Conservation (phyloP, 2,888 invertebrate species). For the Melieria picta region DNA sequence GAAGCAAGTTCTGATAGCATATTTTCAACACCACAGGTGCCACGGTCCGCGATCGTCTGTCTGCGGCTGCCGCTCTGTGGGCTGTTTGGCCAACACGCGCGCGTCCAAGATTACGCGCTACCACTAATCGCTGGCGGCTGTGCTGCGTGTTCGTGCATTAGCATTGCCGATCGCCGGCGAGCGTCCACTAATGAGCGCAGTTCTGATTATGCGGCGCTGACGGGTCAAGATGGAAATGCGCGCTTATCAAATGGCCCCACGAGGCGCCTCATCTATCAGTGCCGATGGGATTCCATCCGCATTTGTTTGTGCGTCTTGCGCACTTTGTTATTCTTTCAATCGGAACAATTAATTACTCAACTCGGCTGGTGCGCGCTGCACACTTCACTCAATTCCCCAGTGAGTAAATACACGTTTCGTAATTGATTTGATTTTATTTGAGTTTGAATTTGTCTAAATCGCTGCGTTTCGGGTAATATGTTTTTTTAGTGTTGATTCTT, state of each 20-base stretch:
- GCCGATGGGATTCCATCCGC: slow-evolving; percentile 14
- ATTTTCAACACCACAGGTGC: not conserved
- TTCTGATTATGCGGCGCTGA: slow-evolving; percentile 26
- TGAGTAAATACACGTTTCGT: slow-evolving; percentile 8
- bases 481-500: too few relatives aligned
- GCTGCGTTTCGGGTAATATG: too few relatives aligned
- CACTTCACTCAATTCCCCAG: not conserved
- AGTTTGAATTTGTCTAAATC: slow-evolving; percentile 17
- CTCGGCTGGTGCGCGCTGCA: slow-evolving; percentile 30
- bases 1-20: too few relatives aligned
- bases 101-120: not conserved
- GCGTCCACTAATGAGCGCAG: not conserved
- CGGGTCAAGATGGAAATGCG: slow-evolving; percentile 18
- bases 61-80: not conserved
- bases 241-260: slow-evolving; percentile 31
- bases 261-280: slow-evolving; percentile 47
- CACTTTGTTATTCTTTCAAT: slow-evolving; percentile 35
- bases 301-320: slow-evolving; percentile 2
- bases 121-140: too few relatives aligned
- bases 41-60: not conserved
- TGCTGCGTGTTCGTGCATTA: not conserved
- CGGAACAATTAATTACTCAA: slow-evolving; percentile 45
- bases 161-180: not conserved
- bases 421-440: slow-evolving; percentile 26
- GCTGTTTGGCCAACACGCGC: not conserved